phyloP scores from a whole-genome alignment of 2,113 vertebrate genomes.

The Neomonachus schauinslandi region DNA sequence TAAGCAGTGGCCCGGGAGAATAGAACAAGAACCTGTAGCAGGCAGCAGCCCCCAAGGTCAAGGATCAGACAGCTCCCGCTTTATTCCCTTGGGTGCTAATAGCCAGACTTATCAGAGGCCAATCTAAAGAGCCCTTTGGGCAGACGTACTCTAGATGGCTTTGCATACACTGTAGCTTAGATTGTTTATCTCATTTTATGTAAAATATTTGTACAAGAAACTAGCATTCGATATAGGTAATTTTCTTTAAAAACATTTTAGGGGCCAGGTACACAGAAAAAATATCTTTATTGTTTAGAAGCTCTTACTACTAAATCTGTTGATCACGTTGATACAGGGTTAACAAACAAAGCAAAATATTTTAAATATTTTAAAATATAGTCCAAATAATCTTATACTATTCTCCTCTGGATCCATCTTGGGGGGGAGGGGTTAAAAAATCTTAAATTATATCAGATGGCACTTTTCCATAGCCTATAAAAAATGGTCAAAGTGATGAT shows the following conservation, averaged over 20 bases:
- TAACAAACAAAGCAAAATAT: constrained; percentile 20
- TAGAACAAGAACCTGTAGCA: background rate
- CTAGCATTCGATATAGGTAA: background rate
- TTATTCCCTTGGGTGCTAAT: background rate
- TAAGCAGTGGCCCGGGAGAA: background rate
- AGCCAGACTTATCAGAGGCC: background rate
- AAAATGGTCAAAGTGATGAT: background rate
- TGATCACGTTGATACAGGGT: background rate
- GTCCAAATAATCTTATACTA: background rate
- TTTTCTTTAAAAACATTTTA: constrained; percentile 14
- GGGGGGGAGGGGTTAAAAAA: background rate
- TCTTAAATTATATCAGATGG: background rate
- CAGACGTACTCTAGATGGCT: background rate
- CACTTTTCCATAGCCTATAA: constrained; percentile 16
- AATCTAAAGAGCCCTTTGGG: background rate
- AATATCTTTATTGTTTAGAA: background rate
- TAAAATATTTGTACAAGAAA: background rate
- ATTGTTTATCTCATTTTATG: background rate
- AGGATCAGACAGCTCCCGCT: background rate
- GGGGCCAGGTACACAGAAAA: constrained; percentile 14
- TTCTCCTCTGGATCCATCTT: background rate
- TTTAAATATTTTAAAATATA: background rate
- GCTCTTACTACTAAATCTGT: background rate
- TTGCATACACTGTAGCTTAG: background rate
- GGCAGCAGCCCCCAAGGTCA: background rate